phyloP scores from a whole-genome alignment of 2,888 invertebrate species.

The Pyrrhosoma nymphula region DNA sequence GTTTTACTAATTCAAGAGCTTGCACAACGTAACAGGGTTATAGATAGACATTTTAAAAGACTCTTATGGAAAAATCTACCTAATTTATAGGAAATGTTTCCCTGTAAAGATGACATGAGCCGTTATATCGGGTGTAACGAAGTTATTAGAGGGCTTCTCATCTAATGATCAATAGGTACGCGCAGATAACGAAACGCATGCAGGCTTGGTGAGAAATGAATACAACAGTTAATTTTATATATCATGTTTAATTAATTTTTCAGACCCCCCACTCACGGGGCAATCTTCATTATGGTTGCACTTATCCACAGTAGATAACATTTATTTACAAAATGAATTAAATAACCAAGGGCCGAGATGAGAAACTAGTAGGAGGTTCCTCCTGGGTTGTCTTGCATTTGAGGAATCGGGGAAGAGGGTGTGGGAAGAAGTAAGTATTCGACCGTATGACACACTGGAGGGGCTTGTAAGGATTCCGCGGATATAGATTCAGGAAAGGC shows the following conservation, averaged over 20 bases:
- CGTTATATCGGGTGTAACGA: too few relatives aligned
- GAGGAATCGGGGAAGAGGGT: background rate
- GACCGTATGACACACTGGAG: background rate
- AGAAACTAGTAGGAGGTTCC: background rate
- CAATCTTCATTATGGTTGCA: slow-evolving; percentile 17
- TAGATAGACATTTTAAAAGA: too few relatives aligned
- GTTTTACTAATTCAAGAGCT: too few relatives aligned
- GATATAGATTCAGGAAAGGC: background rate
- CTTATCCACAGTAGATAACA: slow-evolving; percentile 63
- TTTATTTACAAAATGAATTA: slow-evolving; percentile 66
- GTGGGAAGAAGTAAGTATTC: background rate
- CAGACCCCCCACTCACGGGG: background rate
- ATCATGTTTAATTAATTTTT: slow-evolving; percentile 61
- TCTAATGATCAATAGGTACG: too few relatives aligned
- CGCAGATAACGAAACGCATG: background rate
- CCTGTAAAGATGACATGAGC: too few relatives aligned
- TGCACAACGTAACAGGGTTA: too few relatives aligned
- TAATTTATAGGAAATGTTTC: too few relatives aligned
- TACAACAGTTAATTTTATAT: background rate
- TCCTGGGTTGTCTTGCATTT: background rate
- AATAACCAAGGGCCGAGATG: slow-evolving; percentile 17
- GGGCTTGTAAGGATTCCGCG: background rate
- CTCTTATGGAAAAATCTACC: too few relatives aligned
- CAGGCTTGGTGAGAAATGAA: background rate
- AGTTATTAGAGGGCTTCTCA: too few relatives aligned